Evolutionary conservation across 1,140 invertebrate species (phyloP).

Genomic region (Panagrolaimus sp.): DNA sequence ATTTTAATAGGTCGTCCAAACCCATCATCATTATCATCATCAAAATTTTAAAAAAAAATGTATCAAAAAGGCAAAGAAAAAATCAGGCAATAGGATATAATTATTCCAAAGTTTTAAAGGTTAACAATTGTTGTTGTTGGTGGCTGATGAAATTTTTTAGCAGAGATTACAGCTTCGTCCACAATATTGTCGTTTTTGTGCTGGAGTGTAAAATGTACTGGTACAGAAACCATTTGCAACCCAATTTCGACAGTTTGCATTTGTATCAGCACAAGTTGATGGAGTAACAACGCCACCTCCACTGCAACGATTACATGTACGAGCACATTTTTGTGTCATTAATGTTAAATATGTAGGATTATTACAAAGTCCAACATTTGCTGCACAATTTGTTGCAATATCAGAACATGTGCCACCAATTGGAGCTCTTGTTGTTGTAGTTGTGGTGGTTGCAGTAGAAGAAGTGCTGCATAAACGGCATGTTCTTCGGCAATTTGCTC

Average conservation of each 20-base stretch:
- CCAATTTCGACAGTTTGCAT: not conserved
- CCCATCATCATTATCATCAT: too few relatives aligned
- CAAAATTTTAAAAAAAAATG: too few relatives aligned
- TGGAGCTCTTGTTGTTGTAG: not conserved
- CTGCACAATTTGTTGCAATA: conserved; percentile 1
- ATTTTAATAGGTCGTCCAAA: too few relatives aligned
- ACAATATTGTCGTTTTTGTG: conserved; percentile 7
- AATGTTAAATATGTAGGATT: not conserved
- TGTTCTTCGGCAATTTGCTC: not conserved
- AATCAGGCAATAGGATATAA: not conserved
- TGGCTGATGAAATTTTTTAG: not conserved
- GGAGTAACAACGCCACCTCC: not conserved
- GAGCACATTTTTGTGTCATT: not conserved
- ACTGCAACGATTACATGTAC: not conserved
- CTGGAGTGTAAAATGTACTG: not conserved
- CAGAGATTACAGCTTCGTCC: not conserved
- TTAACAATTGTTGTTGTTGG: not conserved
- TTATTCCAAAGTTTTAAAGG: not conserved
- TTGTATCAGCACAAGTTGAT: not conserved
- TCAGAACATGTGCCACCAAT: not conserved
- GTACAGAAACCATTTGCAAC: not conserved
- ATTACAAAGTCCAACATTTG: not conserved
- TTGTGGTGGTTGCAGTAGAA: too few relatives aligned
- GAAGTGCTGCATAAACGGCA: not conserved
- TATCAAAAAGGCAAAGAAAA: too few relatives aligned